Base-by-base conservation (phyloP, 2,797 vertebrate species). In the Microctenopoma stevenorrisi region DNA sequence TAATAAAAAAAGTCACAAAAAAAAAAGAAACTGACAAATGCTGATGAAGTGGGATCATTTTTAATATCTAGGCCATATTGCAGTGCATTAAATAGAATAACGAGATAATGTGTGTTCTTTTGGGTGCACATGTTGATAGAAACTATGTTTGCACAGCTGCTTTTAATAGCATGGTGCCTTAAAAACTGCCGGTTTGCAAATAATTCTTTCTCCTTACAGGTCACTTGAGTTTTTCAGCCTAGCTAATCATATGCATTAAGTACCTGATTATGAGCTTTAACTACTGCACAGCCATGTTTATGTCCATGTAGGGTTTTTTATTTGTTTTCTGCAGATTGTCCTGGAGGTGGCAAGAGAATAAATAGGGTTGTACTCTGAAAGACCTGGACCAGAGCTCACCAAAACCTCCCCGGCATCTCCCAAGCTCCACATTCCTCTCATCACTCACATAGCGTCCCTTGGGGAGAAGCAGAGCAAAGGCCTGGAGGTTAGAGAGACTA, bases 401-500 rank as follows among this genome's bases (percentile, higher is more conserved):
- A 76, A 82, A 82, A 82, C 71, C 78, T 82, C 63, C 72, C 46
- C 35, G 10, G 72, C 78, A 72, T 79, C 76, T 86, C 81, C 65
- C 3, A 13, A 80, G 79, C 80, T 87, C 63, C 52, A 81, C 76
- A 86, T 85, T 74, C 81, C 74, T 84, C 80, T 87, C 81, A 89
- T 88, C 88, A 86, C 78, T 90, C 88, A 88, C 79, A 75, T 53
- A 2, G 48, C 6, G 1, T 88, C 87, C 78, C 84, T 35, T 18
- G 59, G 83, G 88, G 73, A 80, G 78, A 70, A 60, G 81, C 58
- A 78, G 79, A 83, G 72, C 81, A 78, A 62, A 85, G 85, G 85
- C 81, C 89, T 82, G 78, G 80, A 88, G 89, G 87, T 89, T 81
- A 87, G 82, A 43, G 61, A 72, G 25, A 80, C 55, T 78, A 55